Evolutionary conservation across 2,797 vertebrate species (phyloP).

Genomic region (Falco columbarius): DNA sequence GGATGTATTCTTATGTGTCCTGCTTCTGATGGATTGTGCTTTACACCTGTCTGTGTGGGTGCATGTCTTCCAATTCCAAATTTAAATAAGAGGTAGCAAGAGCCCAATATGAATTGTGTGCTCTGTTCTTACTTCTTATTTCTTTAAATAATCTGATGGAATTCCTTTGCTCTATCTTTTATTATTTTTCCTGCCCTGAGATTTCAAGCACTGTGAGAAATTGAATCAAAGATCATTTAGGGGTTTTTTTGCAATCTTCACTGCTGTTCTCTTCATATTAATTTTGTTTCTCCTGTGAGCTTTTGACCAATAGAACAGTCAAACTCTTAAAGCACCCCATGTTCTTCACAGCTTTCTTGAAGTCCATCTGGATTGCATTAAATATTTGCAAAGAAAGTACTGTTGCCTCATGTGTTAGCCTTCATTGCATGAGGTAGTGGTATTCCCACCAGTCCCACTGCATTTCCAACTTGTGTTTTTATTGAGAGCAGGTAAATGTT

Average conservation of each 20-base stretch:
- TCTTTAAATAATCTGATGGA: conserved; percentile 10
- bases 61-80: not conserved
- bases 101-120: conserved; percentile 10
- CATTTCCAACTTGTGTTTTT: not conserved
- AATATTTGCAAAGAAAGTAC: not conserved
- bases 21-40: not conserved
- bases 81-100: not conserved
- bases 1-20: not conserved
- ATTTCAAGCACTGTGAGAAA: not conserved
- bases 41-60: not conserved
- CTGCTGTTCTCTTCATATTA: not conserved
- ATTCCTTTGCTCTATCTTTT: conserved; percentile 27
- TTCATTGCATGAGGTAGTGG: not conserved
- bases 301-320: conserved; percentile 8
- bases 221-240: not conserved
- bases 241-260: not conserved
- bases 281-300: not conserved
- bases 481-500: not conserved
- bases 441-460: not conserved
- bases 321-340: not conserved
- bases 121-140: not conserved
- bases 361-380: conserved; percentile 25
- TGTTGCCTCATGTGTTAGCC: not conserved
- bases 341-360: conserved; percentile 44
- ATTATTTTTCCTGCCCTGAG: conserved; percentile 25